Conservation (phyloP, 2,888 invertebrate genomes). For the Sturmia bella region DNA sequence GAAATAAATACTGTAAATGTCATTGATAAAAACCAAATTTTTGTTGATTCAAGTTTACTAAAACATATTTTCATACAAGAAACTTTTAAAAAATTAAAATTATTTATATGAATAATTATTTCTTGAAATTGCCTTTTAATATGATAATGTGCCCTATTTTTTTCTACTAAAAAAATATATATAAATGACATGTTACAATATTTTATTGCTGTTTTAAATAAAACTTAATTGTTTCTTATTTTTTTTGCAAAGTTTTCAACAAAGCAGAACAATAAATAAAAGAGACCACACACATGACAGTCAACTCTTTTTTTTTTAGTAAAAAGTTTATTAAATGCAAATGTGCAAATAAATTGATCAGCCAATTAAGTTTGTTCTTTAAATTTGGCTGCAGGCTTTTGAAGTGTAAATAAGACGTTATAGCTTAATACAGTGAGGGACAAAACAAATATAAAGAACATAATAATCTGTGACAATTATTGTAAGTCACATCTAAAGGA, state of each 20-base stretch:
- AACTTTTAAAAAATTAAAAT: too few species aligned
- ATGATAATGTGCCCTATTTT: not conserved
- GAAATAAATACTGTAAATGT: too few species aligned
- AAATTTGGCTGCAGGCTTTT: constrained; percentile 42
- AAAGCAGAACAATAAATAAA: constrained; percentile 14
- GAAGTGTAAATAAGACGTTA: constrained; percentile 47
- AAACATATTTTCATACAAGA: too few species aligned
- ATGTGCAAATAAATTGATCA: constrained; percentile 57
- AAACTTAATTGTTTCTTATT: constrained; percentile 32
- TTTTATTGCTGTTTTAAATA: constrained; percentile 5
- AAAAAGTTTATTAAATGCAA: constrained; percentile 55
- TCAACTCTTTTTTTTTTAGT: constrained; percentile 10
- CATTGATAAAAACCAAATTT: too few species aligned
- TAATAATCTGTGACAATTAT: too few species aligned
- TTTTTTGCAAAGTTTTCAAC: not conserved
- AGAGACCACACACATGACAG: constrained; percentile 55
- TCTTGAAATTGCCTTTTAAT: not conserved
- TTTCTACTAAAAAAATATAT: not conserved
- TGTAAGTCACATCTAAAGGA: too few species aligned
- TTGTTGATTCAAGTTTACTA: too few species aligned
- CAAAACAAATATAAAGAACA: too few species aligned
- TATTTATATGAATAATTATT: too few species aligned
- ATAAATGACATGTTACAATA: constrained; percentile 23
- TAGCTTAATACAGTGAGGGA: not conserved
- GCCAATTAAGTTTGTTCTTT: constrained; percentile 52